Percentiles rank a stretch among this genome's conserved stretches.
These are phyloP conservation scores for Stegodyphus mimosarum DNA, from an alignment of 1,140 invertebrate genomes.

Conservation along the genomic window DNA sequence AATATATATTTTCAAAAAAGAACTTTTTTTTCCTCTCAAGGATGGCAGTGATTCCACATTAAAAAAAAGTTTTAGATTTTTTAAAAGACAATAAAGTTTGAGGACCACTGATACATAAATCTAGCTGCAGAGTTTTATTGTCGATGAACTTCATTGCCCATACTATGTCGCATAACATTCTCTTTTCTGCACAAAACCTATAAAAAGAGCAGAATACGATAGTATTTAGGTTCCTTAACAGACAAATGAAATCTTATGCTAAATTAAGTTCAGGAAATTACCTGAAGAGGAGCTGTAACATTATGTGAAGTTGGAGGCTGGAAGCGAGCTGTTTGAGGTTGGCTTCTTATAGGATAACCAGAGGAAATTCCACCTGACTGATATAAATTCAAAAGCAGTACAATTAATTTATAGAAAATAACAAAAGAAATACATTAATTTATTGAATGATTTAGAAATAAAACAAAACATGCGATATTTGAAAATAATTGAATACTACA, in stretches of 20 bases:
- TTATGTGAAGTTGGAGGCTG: slow-evolving; percentile 45
- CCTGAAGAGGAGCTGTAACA: slow-evolving; percentile 42
- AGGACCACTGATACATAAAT: too few species aligned
- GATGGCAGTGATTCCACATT: too few species aligned
- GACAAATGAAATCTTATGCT: neutral
- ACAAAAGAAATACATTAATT: too few species aligned
- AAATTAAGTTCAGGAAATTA: neutral
- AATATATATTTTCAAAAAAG: too few species aligned
- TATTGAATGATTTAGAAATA: too few species aligned
- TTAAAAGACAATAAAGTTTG: too few species aligned
- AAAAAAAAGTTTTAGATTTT: too few species aligned
- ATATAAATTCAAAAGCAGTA: neutral
- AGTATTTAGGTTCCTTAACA: neutral
- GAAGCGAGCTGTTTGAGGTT: slow-evolving; percentile 36
- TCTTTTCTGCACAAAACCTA: neutral
- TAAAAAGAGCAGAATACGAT: neutral
- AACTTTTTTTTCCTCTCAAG: too few species aligned
- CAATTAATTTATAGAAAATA: too few species aligned
- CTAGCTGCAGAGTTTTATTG: neutral
- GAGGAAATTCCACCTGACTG: slow-evolving; percentile 41
- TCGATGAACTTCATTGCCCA: neutral
- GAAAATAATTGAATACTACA: too few species aligned
- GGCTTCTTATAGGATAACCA: slow-evolving; percentile 48
- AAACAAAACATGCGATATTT: too few species aligned
- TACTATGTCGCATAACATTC: neutral